Conservation (phyloP, 2,113 vertebrate species). For the Zapornia atra region DNA sequence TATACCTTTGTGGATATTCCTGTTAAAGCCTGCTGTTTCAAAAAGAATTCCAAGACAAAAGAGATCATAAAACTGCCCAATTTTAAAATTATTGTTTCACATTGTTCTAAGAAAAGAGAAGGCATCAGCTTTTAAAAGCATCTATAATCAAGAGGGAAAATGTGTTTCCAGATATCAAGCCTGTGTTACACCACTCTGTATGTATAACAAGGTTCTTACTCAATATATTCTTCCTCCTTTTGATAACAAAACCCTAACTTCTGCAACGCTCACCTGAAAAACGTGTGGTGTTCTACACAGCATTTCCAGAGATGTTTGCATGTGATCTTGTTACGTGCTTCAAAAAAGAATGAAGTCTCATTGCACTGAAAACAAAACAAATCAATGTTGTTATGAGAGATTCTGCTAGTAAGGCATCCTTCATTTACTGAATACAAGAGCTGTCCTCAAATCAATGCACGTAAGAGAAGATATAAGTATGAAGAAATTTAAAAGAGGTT, state of each 20-base stretch:
- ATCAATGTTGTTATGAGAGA: not conserved
- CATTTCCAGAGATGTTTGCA: conserved; percentile 93
- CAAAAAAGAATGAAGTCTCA: conserved; percentile 92
- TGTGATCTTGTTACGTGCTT: conserved; percentile 79
- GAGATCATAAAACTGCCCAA: not conserved
- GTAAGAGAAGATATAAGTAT: not conserved
- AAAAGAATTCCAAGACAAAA: not conserved
- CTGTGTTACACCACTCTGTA: not conserved
- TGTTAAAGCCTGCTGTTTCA: not conserved
- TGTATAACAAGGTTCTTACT: not conserved
- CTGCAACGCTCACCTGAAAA: conserved; percentile 83
- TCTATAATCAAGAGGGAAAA: not conserved
- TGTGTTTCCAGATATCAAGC: not conserved
- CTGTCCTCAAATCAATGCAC: not conserved
- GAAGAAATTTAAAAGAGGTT: not conserved
- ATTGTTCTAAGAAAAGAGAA: not conserved
- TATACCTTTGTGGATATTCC: not conserved
- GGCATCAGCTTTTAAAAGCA: not conserved
- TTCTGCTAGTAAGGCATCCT: not conserved
- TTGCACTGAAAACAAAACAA: conserved; percentile 78
- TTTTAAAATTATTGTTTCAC: not conserved
- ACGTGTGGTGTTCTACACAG: conserved; percentile 89
- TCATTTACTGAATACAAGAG: not conserved
- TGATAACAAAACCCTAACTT: not conserved
- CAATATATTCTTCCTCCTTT: not conserved